phyloP scores from a whole-genome alignment of 2,113 vertebrate genomes.

The Alectura lathami region DNA sequence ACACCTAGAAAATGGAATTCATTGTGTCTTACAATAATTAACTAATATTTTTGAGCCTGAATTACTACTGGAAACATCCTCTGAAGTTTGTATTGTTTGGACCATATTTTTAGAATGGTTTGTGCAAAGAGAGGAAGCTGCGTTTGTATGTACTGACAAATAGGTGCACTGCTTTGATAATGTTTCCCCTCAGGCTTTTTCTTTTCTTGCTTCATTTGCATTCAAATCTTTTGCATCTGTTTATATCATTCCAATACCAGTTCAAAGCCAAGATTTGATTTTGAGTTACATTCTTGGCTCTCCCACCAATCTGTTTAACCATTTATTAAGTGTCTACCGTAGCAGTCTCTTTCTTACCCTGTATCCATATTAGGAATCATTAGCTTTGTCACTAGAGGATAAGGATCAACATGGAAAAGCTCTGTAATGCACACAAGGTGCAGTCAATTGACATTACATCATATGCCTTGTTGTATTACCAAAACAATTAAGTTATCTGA shows the following conservation, averaged over 20 bases:
- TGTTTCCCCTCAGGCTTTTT: neutral
- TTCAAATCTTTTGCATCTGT: neutral
- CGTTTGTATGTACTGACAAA: neutral
- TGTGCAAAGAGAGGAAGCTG: neutral
- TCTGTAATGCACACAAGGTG: conserved; percentile 48
- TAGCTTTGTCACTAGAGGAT: conserved; percentile 34
- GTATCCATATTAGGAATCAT: conserved; percentile 30
- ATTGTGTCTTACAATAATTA: neutral
- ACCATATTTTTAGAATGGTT: neutral
- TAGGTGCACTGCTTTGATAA: neutral
- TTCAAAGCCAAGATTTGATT: neutral
- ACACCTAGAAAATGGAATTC: neutral
- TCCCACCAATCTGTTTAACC: conserved; percentile 38
- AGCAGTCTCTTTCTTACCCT: conserved; percentile 16
- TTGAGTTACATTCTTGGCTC: neutral
- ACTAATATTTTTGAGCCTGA: neutral
- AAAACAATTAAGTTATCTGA: conserved; percentile 63
- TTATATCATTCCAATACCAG: neutral
- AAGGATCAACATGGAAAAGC: conserved; percentile 24
- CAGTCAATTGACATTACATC: conserved; percentile 52
- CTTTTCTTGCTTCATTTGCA: neutral
- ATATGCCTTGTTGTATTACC: conserved; percentile 64
- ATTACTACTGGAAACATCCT: neutral
- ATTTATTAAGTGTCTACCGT: conserved; percentile 51
- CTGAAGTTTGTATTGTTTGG: neutral